These are phyloP conservation scores for Hippasteria phrygiana DNA, from an alignment of 53 echinoderm and acorn worm genomes.

Conservation along the genomic window DNA sequence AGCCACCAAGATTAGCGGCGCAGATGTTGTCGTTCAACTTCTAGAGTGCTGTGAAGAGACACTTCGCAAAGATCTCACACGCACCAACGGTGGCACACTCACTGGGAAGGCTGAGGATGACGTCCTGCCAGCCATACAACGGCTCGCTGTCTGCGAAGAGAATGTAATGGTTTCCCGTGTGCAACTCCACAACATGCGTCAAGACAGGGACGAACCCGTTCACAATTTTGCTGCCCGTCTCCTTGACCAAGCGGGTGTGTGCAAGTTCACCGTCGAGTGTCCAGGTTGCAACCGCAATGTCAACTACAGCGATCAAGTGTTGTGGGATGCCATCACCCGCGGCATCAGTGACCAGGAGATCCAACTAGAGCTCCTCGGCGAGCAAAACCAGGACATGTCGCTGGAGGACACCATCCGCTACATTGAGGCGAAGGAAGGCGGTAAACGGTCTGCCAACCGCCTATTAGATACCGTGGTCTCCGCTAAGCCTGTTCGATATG, in stretches of 20 bases:
- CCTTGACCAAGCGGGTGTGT: constrained; percentile 13
- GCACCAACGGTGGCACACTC: constrained; percentile 24
- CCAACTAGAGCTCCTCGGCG: constrained; percentile 44
- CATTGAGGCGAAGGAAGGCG: constrained; percentile 56
- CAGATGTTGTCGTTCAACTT: constrained; percentile 36
- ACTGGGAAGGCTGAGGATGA: constrained; percentile 24
- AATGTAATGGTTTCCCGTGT: constrained; percentile 16
- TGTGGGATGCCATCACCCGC: constrained; percentile 12
- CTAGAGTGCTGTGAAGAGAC: constrained; percentile 43
- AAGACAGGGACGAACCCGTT: constrained; percentile 27
- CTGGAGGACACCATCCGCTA: constrained; percentile 24
- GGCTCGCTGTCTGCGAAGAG: constrained; percentile 41
- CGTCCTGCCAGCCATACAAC: constrained; percentile 37
- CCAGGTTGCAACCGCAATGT: neutral
- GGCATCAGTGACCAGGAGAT: constrained; percentile 69
- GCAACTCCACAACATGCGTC: constrained; percentile 4
- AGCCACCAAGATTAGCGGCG: constrained; percentile 46
- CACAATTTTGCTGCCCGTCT: constrained; percentile 12
- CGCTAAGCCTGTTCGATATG: too few species aligned
- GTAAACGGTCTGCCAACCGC: constrained; percentile 12
- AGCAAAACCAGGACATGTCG: constrained; percentile 53
- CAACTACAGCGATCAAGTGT: neutral
- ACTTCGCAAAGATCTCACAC: constrained; percentile 9
- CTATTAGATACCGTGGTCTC: too few species aligned
- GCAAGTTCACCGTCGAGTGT: neutral